Evolutionary conservation across 1,140 invertebrate genomes (phyloP).

Genomic region (Bombus affinis): DNA sequence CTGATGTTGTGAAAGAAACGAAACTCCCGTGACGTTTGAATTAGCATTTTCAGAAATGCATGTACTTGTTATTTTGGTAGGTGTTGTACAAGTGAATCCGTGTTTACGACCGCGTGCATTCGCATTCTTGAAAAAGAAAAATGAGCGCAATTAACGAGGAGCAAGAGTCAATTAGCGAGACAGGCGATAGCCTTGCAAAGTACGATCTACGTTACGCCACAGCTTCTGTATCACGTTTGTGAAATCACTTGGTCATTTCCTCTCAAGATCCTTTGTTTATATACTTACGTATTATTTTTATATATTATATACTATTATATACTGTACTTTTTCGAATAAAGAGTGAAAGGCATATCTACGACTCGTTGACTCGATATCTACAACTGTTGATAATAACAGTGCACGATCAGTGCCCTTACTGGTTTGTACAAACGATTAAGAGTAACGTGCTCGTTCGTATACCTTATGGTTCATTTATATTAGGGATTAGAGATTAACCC

Average conservation of each 20-base stretch:
- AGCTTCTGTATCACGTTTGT: slow-evolving; percentile 8
- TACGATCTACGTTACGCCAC: slow-evolving; percentile 40
- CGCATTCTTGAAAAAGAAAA: slow-evolving; percentile 25
- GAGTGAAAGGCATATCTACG: too few species aligned
- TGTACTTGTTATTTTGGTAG: neutral
- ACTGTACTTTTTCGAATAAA: too few species aligned
- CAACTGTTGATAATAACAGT: neutral
- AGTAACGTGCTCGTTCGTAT: neutral
- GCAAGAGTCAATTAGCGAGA: slow-evolving; percentile 56
- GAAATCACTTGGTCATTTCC: slow-evolving; percentile 44
- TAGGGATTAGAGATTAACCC: neutral
- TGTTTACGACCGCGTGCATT: slow-evolving; percentile 2
- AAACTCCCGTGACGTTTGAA: neutral
- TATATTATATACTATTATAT: too few species aligned
- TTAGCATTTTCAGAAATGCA: neutral
- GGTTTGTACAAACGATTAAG: neutral
- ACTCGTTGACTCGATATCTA: too few species aligned
- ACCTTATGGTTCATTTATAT: neutral
- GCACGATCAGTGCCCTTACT: neutral
- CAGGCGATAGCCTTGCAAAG: slow-evolving; percentile 39
- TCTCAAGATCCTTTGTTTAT: neutral
- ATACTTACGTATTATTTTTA: too few species aligned
- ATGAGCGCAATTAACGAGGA: slow-evolving; percentile 49
- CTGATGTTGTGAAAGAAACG: neutral
- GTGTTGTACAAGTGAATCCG: neutral